phyloP scores from a whole-genome alignment of 2,888 invertebrate species.

The Cordylochernes scorpioides region DNA sequence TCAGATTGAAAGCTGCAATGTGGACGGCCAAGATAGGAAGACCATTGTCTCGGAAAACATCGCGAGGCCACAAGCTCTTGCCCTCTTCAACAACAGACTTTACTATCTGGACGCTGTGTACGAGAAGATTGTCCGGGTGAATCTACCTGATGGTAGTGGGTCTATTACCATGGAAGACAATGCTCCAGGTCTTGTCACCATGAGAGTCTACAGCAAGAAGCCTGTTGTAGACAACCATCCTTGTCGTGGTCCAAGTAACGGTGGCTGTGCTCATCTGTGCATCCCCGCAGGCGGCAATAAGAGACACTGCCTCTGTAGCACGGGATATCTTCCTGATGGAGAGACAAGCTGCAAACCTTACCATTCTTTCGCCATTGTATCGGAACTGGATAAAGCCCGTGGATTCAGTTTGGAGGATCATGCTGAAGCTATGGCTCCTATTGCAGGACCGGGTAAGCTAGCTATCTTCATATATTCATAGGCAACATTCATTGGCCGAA shows the following conservation, averaged over 20 bases:
- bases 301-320: slow-evolving; percentile 58
- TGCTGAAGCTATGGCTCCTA: slow-evolving; percentile 78
- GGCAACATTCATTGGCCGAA: no score
- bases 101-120: slow-evolving; percentile 67
- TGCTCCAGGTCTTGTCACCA: slow-evolving; percentile 35
- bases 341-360: slow-evolving; percentile 45
- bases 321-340: slow-evolving; percentile 55
- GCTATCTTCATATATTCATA: background rate
- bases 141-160: slow-evolving; percentile 49
- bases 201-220: slow-evolving; percentile 64
- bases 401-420: slow-evolving; percentile 62
- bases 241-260: slow-evolving; percentile 44
- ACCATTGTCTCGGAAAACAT: slow-evolving; percentile 45
- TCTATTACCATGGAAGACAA: slow-evolving; percentile 63
- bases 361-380: slow-evolving; percentile 71
- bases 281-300: slow-evolving; percentile 50
- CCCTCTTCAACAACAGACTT: slow-evolving; percentile 47
- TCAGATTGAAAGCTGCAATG: slow-evolving; percentile 20
- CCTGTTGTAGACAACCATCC: slow-evolving; percentile 46
- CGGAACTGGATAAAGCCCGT: slow-evolving; percentile 57
- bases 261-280: slow-evolving; percentile 82
- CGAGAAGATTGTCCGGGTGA: slow-evolving; percentile 61
- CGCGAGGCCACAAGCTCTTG: slow-evolving; percentile 47
- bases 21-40: slow-evolving; percentile 36
- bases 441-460: slow-evolving; percentile 37